Percentiles rank a stretch among this genome's conserved stretches.
These are phyloP conservation scores for Lagopus leucura DNA, from an alignment of 2,113 vertebrate species.

Conservation along the genomic window DNA sequence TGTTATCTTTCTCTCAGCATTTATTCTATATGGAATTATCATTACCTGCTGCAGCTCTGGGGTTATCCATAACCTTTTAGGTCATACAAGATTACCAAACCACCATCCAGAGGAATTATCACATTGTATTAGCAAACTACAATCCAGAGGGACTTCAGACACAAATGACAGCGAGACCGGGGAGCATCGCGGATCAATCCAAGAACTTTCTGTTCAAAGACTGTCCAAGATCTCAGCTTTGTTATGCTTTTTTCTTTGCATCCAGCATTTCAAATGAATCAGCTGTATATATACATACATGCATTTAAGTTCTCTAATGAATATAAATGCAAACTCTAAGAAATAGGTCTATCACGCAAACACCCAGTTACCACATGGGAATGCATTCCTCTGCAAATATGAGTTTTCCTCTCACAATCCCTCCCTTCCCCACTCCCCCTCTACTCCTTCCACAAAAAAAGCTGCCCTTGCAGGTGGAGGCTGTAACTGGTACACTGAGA, in stretches of 20 bases:
- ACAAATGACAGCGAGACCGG: background rate
- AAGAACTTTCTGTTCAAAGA: background rate
- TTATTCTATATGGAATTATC: background rate
- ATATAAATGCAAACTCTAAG: background rate
- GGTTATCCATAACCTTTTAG: background rate
- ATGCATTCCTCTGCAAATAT: background rate
- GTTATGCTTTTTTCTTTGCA: background rate
- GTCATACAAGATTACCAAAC: background rate
- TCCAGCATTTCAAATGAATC: background rate
- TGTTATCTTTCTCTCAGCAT: conserved; percentile 6
- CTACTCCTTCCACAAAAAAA: background rate
- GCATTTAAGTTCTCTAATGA: background rate
- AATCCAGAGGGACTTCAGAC: background rate
- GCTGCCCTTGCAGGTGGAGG: background rate
- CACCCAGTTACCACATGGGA: background rate
- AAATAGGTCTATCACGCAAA: background rate
- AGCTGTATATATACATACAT: background rate
- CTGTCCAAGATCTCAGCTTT: background rate
- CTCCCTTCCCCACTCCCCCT: background rate
- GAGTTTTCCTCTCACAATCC: background rate
- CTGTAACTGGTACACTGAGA: background rate
- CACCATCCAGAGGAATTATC: background rate
- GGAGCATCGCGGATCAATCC: background rate
- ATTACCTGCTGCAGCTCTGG: background rate
- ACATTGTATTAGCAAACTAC: background rate